Evolutionary conservation across 2,888 invertebrate genomes (phyloP), one percentile per base, ranked within the genome.

Genomic region (Torymus auratus): DNA sequence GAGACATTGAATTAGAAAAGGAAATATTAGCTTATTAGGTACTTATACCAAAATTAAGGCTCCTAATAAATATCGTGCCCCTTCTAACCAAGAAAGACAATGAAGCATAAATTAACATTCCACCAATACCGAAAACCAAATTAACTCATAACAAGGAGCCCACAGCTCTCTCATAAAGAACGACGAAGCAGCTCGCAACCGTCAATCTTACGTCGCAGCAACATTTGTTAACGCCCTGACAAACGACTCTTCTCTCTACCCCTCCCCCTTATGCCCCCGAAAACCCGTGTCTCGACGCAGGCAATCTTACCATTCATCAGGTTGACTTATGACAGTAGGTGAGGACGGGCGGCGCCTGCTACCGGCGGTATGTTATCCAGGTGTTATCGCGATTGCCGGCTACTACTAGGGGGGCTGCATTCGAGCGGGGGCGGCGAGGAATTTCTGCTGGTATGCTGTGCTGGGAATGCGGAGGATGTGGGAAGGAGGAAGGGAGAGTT

Each of bases 291-390:
- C 76, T 10, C 15, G 23, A 55, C 56, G 56, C 13, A 10, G 13
- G n/a, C 76, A 77, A 78, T 71, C 64, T 70, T 14, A 23, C 41
- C 10, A 20, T 58, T 77, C 71, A 78, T 78, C 77, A 50, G 68
- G 17, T n/a, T 64, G 77, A 78, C 77, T 78, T 70, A 64, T 71
- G 70, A 71, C 50, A 41, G 50, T 50, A 71, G 71, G 77, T 71
- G 70, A 78, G 65, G 70, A 70, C 70, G 71, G 53, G 53, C 7
- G 41, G 41, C 41, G 41, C 41, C 41, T 41, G 41, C 41, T 41
- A 41, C 52, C 11, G 56, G 56, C 28, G 10, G n/a, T 65, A 50
- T 65, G 69, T 50, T 7, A 13, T 28, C 53, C 73, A 65, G 56
- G 68, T 68, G 75, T 67, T 75, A 75, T 75, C 75, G 75, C 75